phyloP scores from a whole-genome alignment of 1,140 invertebrate genomes.

The Pemphigus obesinymphae region DNA sequence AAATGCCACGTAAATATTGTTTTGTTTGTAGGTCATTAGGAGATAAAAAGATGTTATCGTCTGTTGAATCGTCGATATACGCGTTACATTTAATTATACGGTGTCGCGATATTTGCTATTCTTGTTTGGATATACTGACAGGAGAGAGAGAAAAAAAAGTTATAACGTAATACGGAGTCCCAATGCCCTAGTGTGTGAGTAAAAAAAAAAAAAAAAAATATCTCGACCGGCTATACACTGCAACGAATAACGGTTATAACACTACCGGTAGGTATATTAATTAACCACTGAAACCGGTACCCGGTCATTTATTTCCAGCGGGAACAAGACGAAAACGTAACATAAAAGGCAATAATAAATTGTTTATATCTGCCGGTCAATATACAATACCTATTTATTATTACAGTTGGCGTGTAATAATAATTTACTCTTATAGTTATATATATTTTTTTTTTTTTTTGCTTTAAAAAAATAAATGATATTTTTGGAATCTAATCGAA shows the following conservation, averaged over 20 bases:
- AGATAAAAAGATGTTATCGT: constrained; percentile 26
- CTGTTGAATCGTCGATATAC: neutral
- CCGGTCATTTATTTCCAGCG: neutral
- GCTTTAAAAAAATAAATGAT: neutral
- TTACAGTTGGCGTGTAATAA: too few species aligned
- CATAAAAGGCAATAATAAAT: constrained; percentile 8
- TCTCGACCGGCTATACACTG: neutral
- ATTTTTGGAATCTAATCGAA: neutral
- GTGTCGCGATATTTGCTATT: neutral
- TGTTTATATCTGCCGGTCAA: neutral
- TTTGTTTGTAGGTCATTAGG: constrained; percentile 2
- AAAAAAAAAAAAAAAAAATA: constrained; percentile 10
- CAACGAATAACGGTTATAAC: constrained; percentile 25
- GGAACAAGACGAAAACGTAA: neutral
- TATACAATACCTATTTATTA: too few species aligned
- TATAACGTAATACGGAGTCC: constrained; percentile 13
- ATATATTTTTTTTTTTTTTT: too few species aligned
- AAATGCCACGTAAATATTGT: neutral
- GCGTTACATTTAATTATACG: neutral
- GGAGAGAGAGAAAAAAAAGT: too few species aligned
- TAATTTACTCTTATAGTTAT: too few species aligned
- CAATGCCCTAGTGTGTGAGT: constrained; percentile 12
- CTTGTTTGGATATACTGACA: constrained; percentile 1
- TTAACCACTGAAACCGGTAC: constrained; percentile 25
- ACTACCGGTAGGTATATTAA: constrained; percentile 8